Evolutionary conservation across 2,797 vertebrate species (phyloP), one percentile per base, ranked within the genome.

Genomic region (Helicolenus hilgendorfi): DNA sequence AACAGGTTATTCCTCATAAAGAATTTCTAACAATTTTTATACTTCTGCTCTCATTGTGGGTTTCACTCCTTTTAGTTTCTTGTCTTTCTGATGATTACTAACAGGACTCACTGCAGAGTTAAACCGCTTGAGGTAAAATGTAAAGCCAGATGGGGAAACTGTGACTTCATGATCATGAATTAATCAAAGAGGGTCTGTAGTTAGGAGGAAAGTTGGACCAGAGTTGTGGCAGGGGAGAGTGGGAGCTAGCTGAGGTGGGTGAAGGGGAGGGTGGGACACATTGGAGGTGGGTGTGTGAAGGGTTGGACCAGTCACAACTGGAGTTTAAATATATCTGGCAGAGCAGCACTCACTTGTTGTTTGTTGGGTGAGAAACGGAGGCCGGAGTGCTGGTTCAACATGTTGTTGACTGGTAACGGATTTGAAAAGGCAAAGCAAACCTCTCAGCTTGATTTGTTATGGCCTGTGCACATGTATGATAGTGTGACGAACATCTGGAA

Each of bases 161-260:
- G 77, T 95, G 94, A 96, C 89, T 88, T 95, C 86, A 94, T 67
- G 81, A 56, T 68, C 58, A 22, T 89, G 83, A 89, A 81, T 85
- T 83, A 88, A 82, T 94, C 84, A 92, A 87, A 89, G 88, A 60
- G 45, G 56, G 71, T 71, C 67, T 94, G 88, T 90, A 81, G 74
- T 85, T 11, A 58, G 90, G 86, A 31, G 80, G 72, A 91, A 83
- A 88, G 65, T 74, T 86, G 76, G 79, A 88, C 3, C 22, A 3
- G 72, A 72, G 73, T 11, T 38, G 38, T 8, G 76, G 49, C 49
- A 55, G 49, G 20, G 20, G 36, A 36, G 24, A 41, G 62, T 31
- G 69, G 60, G 68, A 53, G 56, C 45, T 2, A 22, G 62, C n/a
- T 11, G 62, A 31, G 27, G 59, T 62, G 29, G 29, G 11, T 7